Evolutionary conservation across 2,888 invertebrate genomes (phyloP), one percentile per base, ranked within the genome.

Genomic region (Salticus scenicus): DNA sequence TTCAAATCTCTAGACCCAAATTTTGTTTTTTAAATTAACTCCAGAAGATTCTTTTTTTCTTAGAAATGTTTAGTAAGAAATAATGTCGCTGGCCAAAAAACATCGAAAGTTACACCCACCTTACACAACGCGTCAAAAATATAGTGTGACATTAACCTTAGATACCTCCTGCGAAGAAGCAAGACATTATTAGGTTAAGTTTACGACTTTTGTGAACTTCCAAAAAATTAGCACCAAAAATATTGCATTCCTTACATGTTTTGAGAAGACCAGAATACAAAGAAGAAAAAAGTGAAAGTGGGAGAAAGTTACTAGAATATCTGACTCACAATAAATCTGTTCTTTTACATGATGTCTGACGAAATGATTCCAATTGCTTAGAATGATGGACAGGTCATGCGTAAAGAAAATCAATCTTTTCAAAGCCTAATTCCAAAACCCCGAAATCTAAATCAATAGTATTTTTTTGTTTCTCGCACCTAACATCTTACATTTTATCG

Each of bases 361-460:
- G 74, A 69, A 80, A 80, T 57, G 37, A 27, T 20, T 57, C 24
- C 57, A n/a, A 8, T 24, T 12, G 17, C 42, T 14, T 31, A 24
- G 12, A 24, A 2, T 74, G 80, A 80, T 67, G 17, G 80, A 80
- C 57, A 37, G 37, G 73, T 57, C 80, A 67, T 69, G 80, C 80
- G 27, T 28, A 41, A 14, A 33, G 30, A 14, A 69, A 51, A 80
- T 80, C 80, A 73, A 80, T 80, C 80, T 80, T 80, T 67, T 30
- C n/a, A 33, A 77, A 51, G 27, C 27, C n/a, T 14, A 28, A 64
- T 78, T 71, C 37, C 27, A 8, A 28, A 28, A 71, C 71, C 41
- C 69, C 24, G 42, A 57, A 71, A 27, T n/a, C 17, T 47, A n/a
- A 5, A 47, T 47, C 42, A 47, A 17, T 47, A 17, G 17, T 24